These are phyloP conservation scores for Sericinus montela DNA, from an alignment of 2,888 invertebrate genomes.

Conservation along the genomic window DNA sequence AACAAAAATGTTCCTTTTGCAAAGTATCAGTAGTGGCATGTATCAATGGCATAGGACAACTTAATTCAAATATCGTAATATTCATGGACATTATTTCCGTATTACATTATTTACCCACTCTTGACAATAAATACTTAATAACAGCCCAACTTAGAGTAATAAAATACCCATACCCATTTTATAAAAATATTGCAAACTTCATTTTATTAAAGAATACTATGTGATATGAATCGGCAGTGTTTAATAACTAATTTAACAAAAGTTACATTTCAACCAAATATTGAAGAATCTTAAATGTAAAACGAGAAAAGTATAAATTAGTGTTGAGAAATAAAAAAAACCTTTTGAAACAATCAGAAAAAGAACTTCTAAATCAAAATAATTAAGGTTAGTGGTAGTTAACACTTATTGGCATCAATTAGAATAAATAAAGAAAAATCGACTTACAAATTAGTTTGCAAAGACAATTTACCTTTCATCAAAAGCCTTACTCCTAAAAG, in stretches of 20 bases:
- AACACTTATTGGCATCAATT: constrained; percentile 5
- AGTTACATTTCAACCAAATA: too few species aligned
- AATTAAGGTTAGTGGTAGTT: constrained; percentile 9
- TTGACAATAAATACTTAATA: too few species aligned
- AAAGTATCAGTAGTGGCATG: not conserved
- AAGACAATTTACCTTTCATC: constrained; percentile 36
- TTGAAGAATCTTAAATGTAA: too few species aligned
- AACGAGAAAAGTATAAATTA: too few species aligned
- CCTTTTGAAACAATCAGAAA: not conserved
- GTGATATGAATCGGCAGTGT: constrained; percentile 17
- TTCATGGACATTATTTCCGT: too few species aligned
- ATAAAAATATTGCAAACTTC: constrained; percentile 19
- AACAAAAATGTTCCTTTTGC: not conserved
- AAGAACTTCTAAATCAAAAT: constrained; percentile 7
- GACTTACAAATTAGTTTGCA: constrained; percentile 25
- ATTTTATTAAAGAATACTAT: constrained; percentile 10
- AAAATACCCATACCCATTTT: constrained; percentile 30
- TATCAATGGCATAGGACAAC: too few species aligned
- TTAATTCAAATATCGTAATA: too few species aligned
- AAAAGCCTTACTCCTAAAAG: constrained; percentile 63
- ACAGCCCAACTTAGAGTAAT: too few species aligned
- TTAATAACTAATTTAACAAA: not conserved
- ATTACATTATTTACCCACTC: too few species aligned
- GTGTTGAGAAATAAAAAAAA: not conserved
- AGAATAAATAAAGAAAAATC: constrained; percentile 27